These are phyloP conservation scores for Coleophora deauratella DNA, from an alignment of 2,888 invertebrate species.

Conservation along the genomic window DNA sequence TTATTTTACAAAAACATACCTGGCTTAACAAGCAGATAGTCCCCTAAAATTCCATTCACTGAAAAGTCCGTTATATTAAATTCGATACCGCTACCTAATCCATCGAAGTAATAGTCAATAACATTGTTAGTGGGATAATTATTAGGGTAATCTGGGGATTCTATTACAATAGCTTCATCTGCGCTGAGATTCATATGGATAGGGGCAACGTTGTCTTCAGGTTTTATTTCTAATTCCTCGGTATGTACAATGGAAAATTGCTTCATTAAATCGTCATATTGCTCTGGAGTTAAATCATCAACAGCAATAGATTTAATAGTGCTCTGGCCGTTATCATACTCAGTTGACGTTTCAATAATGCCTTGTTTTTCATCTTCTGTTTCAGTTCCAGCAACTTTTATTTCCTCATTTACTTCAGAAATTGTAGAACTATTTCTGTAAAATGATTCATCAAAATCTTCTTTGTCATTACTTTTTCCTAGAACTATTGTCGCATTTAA, in stretches of 20 bases:
- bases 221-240: slow-evolving; percentile 28
- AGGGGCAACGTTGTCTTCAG: slow-evolving; percentile 25
- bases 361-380: not conserved
- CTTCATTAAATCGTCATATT: slow-evolving; percentile 29
- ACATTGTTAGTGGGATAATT: slow-evolving; percentile 41
- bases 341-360: not conserved
- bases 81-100: slow-evolving; percentile 56
- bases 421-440: too few relatives aligned
- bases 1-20: too few relatives aligned
- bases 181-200: slow-evolving; percentile 30
- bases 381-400: not conserved
- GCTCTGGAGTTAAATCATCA: slow-evolving; percentile 26
- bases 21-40: slow-evolving; percentile 58
- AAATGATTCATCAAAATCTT: too few relatives aligned
- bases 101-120: slow-evolving; percentile 51
- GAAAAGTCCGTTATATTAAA: slow-evolving; percentile 51
- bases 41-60: slow-evolving; percentile 43
- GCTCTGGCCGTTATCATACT: not conserved
- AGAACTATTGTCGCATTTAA: too few relatives aligned
- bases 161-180: slow-evolving; percentile 33
- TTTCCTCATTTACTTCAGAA: too few relatives aligned
- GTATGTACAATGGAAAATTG: slow-evolving; percentile 29
- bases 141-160: slow-evolving; percentile 43
- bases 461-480: too few relatives aligned
- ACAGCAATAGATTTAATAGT: slow-evolving; percentile 17